These are phyloP conservation scores for Pollenia angustigena DNA, from an alignment of 2,888 invertebrate genomes.

Conservation along the genomic window DNA sequence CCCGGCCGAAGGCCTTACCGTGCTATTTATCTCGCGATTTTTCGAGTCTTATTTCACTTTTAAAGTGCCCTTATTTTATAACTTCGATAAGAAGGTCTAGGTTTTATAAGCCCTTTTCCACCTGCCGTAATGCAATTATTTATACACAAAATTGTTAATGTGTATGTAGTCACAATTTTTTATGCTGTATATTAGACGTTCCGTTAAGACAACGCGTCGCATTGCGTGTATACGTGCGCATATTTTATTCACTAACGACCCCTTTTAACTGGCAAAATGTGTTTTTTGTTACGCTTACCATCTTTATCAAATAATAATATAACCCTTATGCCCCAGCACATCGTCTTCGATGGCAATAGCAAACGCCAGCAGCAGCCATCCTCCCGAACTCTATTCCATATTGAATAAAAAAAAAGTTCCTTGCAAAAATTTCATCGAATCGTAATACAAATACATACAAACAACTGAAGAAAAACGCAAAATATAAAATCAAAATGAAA, in stretches of 20 bases:
- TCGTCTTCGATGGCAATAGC: conserved; percentile 31
- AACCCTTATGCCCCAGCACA: conserved; percentile 74
- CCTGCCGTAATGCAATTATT: neutral
- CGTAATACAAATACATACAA: conserved; percentile 52
- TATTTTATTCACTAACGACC: conserved; percentile 83
- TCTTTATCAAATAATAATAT: conserved; percentile 83
- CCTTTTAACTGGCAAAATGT: conserved; percentile 83
- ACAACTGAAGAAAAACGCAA: conserved; percentile 18
- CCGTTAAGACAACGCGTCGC: conserved; percentile 65
- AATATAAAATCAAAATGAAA: conserved; percentile 58
- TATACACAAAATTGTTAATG: neutral
- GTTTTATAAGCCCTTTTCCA: neutral
- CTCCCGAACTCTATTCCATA: neutral
- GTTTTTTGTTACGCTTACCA: conserved; percentile 83
- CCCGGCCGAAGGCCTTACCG: too few relatives aligned
- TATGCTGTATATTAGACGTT: conserved; percentile 23
- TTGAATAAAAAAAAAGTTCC: conserved; percentile 29
- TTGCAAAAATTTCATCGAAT: conserved; percentile 64
- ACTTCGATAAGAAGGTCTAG: too few relatives aligned
- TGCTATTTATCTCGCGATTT: too few relatives aligned
- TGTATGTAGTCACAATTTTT: neutral
- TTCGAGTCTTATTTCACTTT: too few relatives aligned
- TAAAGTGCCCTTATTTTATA: too few relatives aligned
- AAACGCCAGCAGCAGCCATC: conserved; percentile 37
- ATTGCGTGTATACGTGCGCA: conserved; percentile 81